These are phyloP conservation scores for Gryllus bimaculatus DNA, from an alignment of 1,140 invertebrate genomes.

Conservation along the genomic window DNA sequence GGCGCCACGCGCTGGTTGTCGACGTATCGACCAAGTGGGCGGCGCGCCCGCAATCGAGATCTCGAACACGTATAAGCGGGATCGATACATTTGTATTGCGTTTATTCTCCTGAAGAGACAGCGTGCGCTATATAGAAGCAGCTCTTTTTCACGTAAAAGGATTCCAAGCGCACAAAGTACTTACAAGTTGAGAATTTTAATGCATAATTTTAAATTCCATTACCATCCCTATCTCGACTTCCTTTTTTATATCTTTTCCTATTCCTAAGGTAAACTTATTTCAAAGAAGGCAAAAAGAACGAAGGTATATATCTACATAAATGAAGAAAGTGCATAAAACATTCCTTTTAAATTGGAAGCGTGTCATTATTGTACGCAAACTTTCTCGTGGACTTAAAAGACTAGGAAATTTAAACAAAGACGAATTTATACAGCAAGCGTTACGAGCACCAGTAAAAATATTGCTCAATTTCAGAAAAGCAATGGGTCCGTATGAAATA, in stretches of 20 bases:
- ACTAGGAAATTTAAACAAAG: background rate
- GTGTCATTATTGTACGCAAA: background rate
- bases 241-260: background rate
- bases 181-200: slow-evolving; percentile 6
- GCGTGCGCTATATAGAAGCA: background rate
- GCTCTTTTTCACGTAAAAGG: slow-evolving; percentile 4
- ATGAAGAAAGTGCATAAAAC: slow-evolving; percentile 1
- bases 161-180: background rate
- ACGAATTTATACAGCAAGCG: background rate
- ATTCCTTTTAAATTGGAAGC: background rate
- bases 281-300: background rate
- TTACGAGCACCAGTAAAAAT: too few relatives aligned
- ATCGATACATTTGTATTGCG: background rate
- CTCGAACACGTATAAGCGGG: background rate
- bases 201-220: slow-evolving; percentile 6
- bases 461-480: too few relatives aligned
- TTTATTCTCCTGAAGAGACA: background rate
- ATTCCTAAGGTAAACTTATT: slow-evolving; percentile 1
- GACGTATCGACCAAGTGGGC: background rate
- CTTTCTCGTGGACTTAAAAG: background rate
- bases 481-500: too few relatives aligned
- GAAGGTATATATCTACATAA: slow-evolving; percentile 2
- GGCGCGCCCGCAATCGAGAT: background rate
- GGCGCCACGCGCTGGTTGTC: background rate
- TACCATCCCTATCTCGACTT: background rate